Conservation (phyloP, 2,113 vertebrate genomes). For the Myotis lucifugus region DNA sequence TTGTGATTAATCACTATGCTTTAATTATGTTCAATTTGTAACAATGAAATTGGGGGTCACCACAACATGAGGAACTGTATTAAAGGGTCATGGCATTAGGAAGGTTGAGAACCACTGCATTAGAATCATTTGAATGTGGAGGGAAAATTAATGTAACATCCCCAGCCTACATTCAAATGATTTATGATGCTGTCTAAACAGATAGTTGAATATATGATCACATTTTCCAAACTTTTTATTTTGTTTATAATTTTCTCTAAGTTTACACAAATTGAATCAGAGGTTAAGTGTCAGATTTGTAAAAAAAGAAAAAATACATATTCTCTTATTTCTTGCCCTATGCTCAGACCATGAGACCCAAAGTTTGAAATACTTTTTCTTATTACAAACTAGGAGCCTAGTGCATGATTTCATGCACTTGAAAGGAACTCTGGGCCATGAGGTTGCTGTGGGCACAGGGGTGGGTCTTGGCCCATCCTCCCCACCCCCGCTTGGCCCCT, state of each 20-base stretch:
- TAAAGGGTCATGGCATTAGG: too few species aligned
- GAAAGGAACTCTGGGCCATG: too few species aligned
- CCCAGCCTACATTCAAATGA: not conserved
- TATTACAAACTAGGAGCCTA: not conserved
- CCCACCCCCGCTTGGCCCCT: too few species aligned
- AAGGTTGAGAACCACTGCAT: not conserved
- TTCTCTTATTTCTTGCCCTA: not conserved
- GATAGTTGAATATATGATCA: not conserved
- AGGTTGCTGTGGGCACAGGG: too few species aligned
- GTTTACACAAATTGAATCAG: not conserved
- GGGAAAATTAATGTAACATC: not conserved
- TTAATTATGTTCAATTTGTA: too few species aligned
- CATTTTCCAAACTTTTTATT: not conserved
- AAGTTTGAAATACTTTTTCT: not conserved
- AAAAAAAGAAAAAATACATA: not conserved
- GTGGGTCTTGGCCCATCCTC: too few species aligned
- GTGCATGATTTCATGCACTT: too few species aligned
- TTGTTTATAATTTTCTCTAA: constrained; percentile 10
- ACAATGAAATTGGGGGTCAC: too few species aligned
- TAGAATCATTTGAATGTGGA: not conserved
- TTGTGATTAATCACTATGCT: too few species aligned
- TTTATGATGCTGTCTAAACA: not conserved
- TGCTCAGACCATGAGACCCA: not conserved
- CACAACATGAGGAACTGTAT: too few species aligned
- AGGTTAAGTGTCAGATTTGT: not conserved